These are phyloP conservation scores for Podarcis lilfordi DNA, from an alignment of 2,797 vertebrate species.

Conservation along the genomic window DNA sequence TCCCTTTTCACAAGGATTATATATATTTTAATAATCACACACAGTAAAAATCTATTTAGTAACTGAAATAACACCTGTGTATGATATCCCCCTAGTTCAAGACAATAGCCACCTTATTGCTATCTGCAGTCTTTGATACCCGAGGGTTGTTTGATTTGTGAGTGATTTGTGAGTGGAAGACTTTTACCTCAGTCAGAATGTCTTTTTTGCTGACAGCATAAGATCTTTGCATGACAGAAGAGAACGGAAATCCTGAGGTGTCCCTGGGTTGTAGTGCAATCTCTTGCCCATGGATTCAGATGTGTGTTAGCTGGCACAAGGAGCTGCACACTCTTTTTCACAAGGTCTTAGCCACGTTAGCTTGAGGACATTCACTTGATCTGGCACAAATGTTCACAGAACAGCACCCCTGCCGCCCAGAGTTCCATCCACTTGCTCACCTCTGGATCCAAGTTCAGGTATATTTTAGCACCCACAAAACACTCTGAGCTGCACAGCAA, in stretches of 20 bases:
- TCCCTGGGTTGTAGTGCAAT: not conserved
- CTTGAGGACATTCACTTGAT: not conserved
- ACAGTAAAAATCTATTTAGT: too few species aligned
- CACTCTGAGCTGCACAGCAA: not conserved
- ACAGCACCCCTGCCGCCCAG: not conserved
- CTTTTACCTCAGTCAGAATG: not conserved
- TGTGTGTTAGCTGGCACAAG: not conserved
- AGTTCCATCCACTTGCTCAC: not conserved
- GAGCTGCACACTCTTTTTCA: not conserved
- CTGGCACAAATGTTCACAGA: not conserved
- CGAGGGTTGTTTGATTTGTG: not conserved
- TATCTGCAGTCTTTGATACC: not conserved
- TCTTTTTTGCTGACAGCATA: not conserved
- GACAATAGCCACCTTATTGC: too few species aligned
- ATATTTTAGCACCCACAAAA: not conserved
- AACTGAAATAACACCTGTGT: not conserved
- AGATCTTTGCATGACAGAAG: not conserved
- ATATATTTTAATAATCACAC: not conserved
- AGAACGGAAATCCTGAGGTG: not conserved
- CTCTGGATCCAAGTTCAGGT: not conserved
- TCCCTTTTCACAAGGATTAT: not conserved
- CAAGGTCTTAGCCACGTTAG: not conserved
- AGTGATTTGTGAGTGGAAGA: not conserved
- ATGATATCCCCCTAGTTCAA: not conserved
- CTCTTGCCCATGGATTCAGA: not conserved